These are phyloP conservation scores for Centroberyx gerrardi DNA, from an alignment of 2,797 vertebrate genomes.

Conservation along the genomic window DNA sequence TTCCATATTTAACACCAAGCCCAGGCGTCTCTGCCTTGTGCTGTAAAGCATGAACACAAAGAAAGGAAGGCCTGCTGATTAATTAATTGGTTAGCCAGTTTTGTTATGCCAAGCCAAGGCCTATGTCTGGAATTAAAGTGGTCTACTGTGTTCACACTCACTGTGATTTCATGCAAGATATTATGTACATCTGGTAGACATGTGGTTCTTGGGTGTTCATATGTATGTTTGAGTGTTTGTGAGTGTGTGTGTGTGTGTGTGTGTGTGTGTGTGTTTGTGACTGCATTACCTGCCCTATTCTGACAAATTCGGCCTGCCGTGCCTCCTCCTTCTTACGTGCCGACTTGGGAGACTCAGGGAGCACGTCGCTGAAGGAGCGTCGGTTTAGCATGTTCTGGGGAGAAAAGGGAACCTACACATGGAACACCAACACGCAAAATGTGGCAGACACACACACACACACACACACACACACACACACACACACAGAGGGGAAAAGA, in stretches of 20 bases:
- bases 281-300: slow-evolving; percentile 93
- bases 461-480: slow-evolving; percentile 23
- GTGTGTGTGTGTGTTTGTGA: neutral
- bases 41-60: no score
- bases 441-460: slow-evolving; percentile 31
- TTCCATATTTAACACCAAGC: neutral
- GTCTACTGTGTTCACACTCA: no score
- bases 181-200: no score
- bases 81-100: no score
- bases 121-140: no score
- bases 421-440: slow-evolving; percentile 58
- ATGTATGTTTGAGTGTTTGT: slow-evolving; percentile 23
- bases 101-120: no score
- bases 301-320: slow-evolving; percentile 96
- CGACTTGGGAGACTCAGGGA: slow-evolving; percentile 97
- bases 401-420: slow-evolving; percentile 88
- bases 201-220: neutral
- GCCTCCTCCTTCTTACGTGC: slow-evolving; percentile 97
- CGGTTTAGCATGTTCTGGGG: slow-evolving; percentile 98
- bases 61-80: no score
- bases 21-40: no score
- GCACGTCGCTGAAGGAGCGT: slow-evolving; percentile 96
- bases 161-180: no score
- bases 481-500: slow-evolving; percentile 39
- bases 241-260: slow-evolving; percentile 17